Evolutionary conservation across 2,888 invertebrate genomes (phyloP).

Genomic region (Meandrusa payeni): DNA sequence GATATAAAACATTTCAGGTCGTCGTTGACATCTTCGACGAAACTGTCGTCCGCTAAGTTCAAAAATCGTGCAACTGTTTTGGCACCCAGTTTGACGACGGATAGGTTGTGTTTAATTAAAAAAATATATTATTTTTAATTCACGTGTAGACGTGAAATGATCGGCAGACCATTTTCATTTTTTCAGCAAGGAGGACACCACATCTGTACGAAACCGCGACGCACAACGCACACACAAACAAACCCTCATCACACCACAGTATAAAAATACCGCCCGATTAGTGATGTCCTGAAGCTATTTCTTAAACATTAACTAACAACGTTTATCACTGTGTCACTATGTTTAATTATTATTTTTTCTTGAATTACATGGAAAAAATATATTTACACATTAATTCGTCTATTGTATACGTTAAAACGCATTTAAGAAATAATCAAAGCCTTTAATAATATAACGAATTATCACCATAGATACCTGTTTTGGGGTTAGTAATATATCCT

Average conservation of each 20-base stretch:
- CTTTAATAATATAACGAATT: too few species aligned
- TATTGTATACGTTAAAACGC: too few species aligned
- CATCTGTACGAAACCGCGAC: conserved; percentile 31
- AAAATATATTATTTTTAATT: conserved; percentile 39
- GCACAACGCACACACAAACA: conserved; percentile 24
- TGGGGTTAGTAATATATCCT: too few species aligned
- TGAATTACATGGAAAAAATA: too few species aligned
- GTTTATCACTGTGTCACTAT: too few species aligned
- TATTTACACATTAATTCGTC: too few species aligned
- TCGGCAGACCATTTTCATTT: conserved; percentile 47
- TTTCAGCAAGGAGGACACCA: conserved; percentile 32
- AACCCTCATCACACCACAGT: conserved; percentile 13
- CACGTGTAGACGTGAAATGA: conserved; percentile 62
- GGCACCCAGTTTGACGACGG: conserved; percentile 74
- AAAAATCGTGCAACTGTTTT: conserved; percentile 75
- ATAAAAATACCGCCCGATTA: conserved; percentile 5
- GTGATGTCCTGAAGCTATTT: conserved; percentile 10
- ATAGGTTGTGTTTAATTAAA: conserved; percentile 31
- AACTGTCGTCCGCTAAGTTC: conserved; percentile 70
- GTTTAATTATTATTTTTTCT: too few species aligned
- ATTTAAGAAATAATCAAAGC: too few species aligned
- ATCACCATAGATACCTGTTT: too few species aligned
- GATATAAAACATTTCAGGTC: conserved; percentile 73
- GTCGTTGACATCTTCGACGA: conserved; percentile 75
- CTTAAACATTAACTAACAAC: conserved; percentile 4